Evolutionary conservation across 2,797 vertebrate species (phyloP).

Genomic region (Scyliorhinus canicula): DNA sequence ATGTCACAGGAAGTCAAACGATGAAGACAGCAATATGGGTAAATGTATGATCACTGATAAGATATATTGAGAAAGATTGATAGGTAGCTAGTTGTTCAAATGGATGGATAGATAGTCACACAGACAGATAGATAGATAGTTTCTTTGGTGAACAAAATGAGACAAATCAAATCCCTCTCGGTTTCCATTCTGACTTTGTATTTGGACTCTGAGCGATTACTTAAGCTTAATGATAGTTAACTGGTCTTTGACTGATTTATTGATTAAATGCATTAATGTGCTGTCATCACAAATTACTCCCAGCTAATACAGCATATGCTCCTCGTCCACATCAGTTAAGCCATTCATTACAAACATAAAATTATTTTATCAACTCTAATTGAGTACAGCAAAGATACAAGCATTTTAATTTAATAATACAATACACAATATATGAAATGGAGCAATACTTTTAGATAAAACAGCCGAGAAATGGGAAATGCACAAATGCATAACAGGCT

Average conservation of each 20-base stretch:
- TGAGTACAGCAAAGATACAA: not conserved
- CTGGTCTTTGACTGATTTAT: conserved; percentile 32
- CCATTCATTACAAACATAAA: conserved; percentile 12
- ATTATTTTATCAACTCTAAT: conserved; percentile 4
- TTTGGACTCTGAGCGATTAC: not conserved
- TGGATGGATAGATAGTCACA: not conserved
- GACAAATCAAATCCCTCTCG: not conserved
- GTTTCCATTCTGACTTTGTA: conserved; percentile 12
- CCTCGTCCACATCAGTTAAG: conserved; percentile 13
- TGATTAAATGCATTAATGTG: conserved; percentile 24
- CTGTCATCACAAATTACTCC: conserved; percentile 14
- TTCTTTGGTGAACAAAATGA: not conserved
- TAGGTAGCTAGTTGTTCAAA: not conserved
- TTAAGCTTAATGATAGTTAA: conserved; percentile 25
- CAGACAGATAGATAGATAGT: not conserved
- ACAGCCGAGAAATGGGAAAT: not conserved
- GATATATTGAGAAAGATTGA: not conserved
- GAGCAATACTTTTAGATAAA: not conserved
- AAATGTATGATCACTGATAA: not conserved
- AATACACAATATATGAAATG: not conserved
- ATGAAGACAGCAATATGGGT: not conserved
- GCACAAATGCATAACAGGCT: not conserved
- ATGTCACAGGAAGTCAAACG: not conserved
- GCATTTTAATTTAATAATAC: not conserved
- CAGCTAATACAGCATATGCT: conserved; percentile 1